Evolutionary conservation across 2,113 vertebrate genomes (phyloP).

Genomic region (Struthidea cinerea): DNA sequence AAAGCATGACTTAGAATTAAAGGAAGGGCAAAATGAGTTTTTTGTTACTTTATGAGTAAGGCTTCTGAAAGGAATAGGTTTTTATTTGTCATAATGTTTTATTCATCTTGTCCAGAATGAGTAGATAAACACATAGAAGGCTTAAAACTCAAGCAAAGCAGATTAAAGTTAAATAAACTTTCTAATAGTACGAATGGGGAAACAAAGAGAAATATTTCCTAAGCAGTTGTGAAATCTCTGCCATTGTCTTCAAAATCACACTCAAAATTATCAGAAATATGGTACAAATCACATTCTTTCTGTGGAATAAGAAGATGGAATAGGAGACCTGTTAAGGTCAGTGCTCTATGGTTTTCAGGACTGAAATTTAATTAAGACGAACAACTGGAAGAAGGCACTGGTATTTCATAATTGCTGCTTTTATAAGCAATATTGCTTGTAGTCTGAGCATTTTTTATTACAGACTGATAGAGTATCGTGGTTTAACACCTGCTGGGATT

Average conservation of each 20-base stretch:
- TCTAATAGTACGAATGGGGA: fast-evolving
- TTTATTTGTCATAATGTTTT: background rate
- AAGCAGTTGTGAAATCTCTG: background rate
- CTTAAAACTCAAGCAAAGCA: background rate
- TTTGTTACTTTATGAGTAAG: background rate
- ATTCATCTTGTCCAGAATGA: background rate
- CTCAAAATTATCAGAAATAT: background rate
- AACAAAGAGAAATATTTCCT: background rate
- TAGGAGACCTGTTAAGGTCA: background rate
- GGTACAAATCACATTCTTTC: background rate
- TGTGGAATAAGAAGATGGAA: background rate
- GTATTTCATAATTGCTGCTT: background rate
- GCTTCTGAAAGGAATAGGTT: background rate
- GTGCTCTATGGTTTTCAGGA: background rate
- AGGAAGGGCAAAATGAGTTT: background rate
- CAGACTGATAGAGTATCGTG: background rate
- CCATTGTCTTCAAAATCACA: background rate
- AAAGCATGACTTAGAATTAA: background rate
- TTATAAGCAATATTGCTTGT: background rate
- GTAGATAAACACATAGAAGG: background rate
- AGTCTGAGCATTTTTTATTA: background rate
- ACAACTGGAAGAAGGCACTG: background rate
- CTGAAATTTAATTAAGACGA: background rate
- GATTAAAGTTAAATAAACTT: background rate
- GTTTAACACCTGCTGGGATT: background rate